Evolutionary conservation across 2,113 vertebrate genomes (phyloP).

Genomic region (Chitala chitala): DNA sequence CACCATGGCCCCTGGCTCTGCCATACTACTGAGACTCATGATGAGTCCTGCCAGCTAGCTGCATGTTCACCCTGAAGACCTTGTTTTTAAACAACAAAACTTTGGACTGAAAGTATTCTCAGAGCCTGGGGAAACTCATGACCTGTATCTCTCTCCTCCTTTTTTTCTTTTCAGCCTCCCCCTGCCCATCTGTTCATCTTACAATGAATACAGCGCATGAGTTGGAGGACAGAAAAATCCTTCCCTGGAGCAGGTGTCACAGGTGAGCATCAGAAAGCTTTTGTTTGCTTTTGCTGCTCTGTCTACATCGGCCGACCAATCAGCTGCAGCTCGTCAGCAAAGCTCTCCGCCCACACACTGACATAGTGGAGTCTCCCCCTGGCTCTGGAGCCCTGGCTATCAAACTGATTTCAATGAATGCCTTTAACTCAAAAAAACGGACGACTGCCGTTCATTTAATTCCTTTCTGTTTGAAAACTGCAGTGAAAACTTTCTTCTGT

Average conservation of each 20-base stretch:
- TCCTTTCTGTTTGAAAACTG: too few relatives aligned
- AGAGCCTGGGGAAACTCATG: not conserved
- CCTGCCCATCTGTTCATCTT: not conserved
- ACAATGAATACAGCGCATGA: not conserved
- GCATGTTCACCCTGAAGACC: not conserved
- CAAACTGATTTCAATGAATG: slow-evolving; percentile 14
- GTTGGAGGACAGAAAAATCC: not conserved
- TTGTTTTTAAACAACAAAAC: slow-evolving; percentile 16
- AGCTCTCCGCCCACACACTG: not conserved
- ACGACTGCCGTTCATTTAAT: too few relatives aligned
- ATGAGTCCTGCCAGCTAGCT: too few relatives aligned
- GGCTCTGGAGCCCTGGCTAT: slow-evolving; percentile 2
- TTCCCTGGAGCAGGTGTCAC: slow-evolving; percentile 16
- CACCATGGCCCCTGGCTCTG: too few relatives aligned
- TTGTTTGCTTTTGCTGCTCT: slow-evolving; percentile 7
- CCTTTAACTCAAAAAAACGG: too few relatives aligned
- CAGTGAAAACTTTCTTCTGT: too few relatives aligned
- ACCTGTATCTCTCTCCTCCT: not conserved
- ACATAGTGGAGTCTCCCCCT: not conserved
- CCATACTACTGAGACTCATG: too few relatives aligned
- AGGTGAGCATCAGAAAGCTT: slow-evolving; percentile 3
- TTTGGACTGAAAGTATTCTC: slow-evolving; percentile 8
- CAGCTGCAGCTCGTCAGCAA: not conserved
- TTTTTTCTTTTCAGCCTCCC: not conserved
- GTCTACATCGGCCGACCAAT: not conserved